Evolutionary conservation across 2,113 vertebrate species (phyloP), one percentile per base, ranked within the genome.

Genomic region (Rhea americana): DNA sequence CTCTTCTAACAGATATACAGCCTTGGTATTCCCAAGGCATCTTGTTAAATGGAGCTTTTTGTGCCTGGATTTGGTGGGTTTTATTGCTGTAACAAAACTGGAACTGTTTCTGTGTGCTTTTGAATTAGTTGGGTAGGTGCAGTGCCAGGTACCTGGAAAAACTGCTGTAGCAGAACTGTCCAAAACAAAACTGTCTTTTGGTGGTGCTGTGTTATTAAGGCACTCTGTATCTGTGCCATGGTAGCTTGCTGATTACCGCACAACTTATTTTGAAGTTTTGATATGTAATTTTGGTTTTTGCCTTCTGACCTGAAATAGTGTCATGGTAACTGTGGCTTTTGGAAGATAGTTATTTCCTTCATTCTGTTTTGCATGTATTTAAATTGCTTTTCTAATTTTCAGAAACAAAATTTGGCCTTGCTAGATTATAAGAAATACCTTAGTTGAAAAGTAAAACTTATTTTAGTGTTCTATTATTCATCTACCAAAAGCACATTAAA

Each of bases 251-350:
- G 63, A 16, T 48, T 76, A 76, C 85, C 87, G 26, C 37, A 41
- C 26, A 19, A 30, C 61, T 8, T 80, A 39, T 82, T 85, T 75
- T 63, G 48, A 76, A 56, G 21, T 79, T 50, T 20, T 66, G n/a
- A 37, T 77, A 4, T 22, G 13, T 58, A 43, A n/a, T 39, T 93
- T 73, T 25, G 14, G 28, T 10, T 5, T 28, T 88, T 82, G 3
- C 41, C 79, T 93, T 87, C 13, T 85, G n/a, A 66, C 66, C 13
- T 53, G 59, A 83, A 90, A 66, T 61, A 77, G 4, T 65, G 20
- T 51, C 8, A 3, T 5, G 14, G 4, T 24, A 53, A 3, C 2
- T 0, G 3, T 84, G 39, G 35, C 14, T 76, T 78, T 30, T 68
- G 56, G 5, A 68, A 28, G n/a, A 2, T 68, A 17, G 25, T 63